Base-by-base conservation (phyloP, 2,113 vertebrate genomes). In the Amia ocellicauda region DNA sequence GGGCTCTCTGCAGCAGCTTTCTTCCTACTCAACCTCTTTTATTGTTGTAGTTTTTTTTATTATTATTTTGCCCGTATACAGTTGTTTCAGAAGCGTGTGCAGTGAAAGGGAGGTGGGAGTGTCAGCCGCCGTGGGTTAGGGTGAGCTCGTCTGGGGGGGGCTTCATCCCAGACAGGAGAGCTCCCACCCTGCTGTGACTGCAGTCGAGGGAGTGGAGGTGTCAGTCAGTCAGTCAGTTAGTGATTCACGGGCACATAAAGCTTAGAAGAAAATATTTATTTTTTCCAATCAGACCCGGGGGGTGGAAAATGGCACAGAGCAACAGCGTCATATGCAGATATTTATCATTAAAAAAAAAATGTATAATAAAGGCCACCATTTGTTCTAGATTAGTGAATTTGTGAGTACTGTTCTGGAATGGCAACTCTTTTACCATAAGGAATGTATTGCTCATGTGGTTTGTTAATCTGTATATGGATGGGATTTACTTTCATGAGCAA, bases 131-230 rank as follows among this genome's bases (percentile, higher is more conserved):
- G 20, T 24, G 40, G 36, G 51, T 24, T 3, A 60, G 42, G 59
- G 52, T 64, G 53, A 57, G 24, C 31, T 19, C 31, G 40, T 52
- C 58, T 51, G 57, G 57, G 49, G 58, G 28, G 16, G 28, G 43
- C 59, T 8, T 45, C 14, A 16, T 47, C 16, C 14, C 58, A 67
- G 57, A 60, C 58, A 60, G 57, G 45, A 19, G 36, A 5, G 10
- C n/a, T 4, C 41, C 24, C 26, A n/a, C 45, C 59, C 11, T 42
- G 57, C 50, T 43, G 36, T 19, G 36, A 20, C 62, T 63, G 29
- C 60, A 57, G 41, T 62, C 73, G 72, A 70, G 69, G 51, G 58
- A 31, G 58, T 23, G 40, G 45, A 47, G n/a, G 54, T 51, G 20
- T 20, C 23, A 28, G 13, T 24, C 13, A 19, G 49, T n/a, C 47